Evolutionary conservation across 1,140 invertebrate genomes (phyloP).

Genomic region (Himalopsyche phryganea): DNA sequence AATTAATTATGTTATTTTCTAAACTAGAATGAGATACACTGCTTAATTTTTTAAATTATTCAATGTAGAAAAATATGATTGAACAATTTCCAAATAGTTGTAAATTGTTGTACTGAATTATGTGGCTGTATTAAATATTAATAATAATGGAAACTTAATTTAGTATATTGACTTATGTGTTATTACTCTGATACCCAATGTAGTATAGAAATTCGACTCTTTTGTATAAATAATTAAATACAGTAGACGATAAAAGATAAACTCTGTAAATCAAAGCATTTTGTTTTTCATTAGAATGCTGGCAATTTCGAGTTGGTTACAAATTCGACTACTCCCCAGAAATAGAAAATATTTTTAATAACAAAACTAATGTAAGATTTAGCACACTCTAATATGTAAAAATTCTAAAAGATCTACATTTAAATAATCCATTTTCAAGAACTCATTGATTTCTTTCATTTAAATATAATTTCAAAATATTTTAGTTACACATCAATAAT

Average conservation of each 20-base stretch:
- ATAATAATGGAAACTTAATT: slow-evolving; percentile 6
- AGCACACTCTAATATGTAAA: slow-evolving; percentile 13
- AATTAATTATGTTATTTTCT: no score
- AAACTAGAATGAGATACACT: no score
- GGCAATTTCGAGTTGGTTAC: neutral
- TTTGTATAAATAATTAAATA: slow-evolving; percentile 18
- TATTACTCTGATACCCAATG: slow-evolving; percentile 14
- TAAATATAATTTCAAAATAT: neutral
- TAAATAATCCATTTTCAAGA: no score
- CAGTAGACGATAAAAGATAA: slow-evolving; percentile 17
- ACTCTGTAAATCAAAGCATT: slow-evolving; percentile 1
- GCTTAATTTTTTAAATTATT: no score
- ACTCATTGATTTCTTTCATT: neutral
- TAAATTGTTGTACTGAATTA: slow-evolving; percentile 34
- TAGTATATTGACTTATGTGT: slow-evolving; percentile 6
- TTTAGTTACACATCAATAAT: neutral
- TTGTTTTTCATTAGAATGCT: neutral
- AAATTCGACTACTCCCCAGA: neutral
- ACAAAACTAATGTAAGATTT: slow-evolving; percentile 10
- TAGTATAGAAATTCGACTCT: slow-evolving; percentile 16
- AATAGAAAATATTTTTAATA: slow-evolving; percentile 26
- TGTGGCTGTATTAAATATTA: slow-evolving; percentile 33
- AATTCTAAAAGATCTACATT: slow-evolving; percentile 1
- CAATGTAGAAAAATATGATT: slow-evolving; percentile 20
- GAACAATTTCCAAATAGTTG: slow-evolving; percentile 32